These are phyloP conservation scores for Tetanocera ferruginea DNA, from an alignment of 2,888 invertebrate species.

Conservation along the genomic window DNA sequence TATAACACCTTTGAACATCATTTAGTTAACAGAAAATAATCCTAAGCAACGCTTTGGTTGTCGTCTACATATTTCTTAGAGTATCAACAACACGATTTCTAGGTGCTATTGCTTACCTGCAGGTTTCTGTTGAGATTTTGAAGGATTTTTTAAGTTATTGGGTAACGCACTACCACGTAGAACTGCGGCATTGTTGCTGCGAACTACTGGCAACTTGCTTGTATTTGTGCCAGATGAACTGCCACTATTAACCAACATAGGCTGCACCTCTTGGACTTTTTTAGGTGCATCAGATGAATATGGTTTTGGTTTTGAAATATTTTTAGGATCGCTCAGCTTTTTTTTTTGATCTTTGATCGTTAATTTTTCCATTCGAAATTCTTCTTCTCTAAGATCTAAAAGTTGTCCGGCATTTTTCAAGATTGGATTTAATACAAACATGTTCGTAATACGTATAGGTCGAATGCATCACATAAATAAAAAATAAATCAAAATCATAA, in stretches of 20 bases:
- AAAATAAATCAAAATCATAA: conserved; percentile 50
- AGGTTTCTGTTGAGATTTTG: conserved; percentile 4
- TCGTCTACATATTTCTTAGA: neutral
- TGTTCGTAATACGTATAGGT: neutral
- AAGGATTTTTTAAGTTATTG: conserved; percentile 36
- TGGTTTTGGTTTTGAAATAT: conserved; percentile 39
- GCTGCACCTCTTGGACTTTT: conserved; percentile 51
- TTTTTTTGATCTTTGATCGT: conserved; percentile 53
- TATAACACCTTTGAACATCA: no score
- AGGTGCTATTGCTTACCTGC: conserved; percentile 31
- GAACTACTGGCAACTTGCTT: conserved; percentile 46
- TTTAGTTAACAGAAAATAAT: neutral
- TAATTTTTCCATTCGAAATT: conserved; percentile 63
- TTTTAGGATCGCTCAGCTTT: conserved; percentile 36
- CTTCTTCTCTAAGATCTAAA: conserved; percentile 65
- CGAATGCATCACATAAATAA: conserved; percentile 48
- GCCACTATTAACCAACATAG: conserved; percentile 53
- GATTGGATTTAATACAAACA: conserved; percentile 20
- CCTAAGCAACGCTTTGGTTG: neutral
- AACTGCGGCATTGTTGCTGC: conserved; percentile 47
- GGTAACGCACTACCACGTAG: conserved; percentile 47
- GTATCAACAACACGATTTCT: neutral
- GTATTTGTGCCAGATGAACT: conserved; percentile 44
- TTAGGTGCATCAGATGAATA: conserved; percentile 37
- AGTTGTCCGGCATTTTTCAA: conserved; percentile 29